Evolutionary conservation across 2,888 invertebrate species (phyloP), one percentile per base, ranked within the genome.

Genomic region (Microctonus brassicae): DNA sequence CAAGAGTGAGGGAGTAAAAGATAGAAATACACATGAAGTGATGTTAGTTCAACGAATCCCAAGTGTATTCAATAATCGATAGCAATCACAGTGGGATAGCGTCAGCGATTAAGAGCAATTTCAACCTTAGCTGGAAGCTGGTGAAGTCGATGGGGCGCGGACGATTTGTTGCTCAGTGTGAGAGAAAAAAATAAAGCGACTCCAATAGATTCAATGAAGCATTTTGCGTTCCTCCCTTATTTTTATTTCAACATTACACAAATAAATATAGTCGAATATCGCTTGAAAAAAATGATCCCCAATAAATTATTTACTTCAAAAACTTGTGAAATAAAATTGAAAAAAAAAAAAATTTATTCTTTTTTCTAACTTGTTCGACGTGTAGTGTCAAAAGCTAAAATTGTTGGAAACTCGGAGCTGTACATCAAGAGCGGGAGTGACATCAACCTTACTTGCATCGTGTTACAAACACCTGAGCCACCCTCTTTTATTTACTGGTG

Each of bases 351-450:
- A 73, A 53, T 53, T 17, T 22, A 70, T 65, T 70, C 69, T 74
- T 67, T 74, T 72, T 73, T 70, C 57, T 62, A 57, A 73, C 58
- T 69, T 80, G 67, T 89, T 89, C 17, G 17, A 0, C 17, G 20
- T n/a, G 63, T 91, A 96, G 96, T 96, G 86, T 95, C 96, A 81
- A 94, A 94, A 88, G 96, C 96, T 79, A 94, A 94, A 90, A 96
- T 96, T 85, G 90, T 94, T 85, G 94, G 95, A 57, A 95, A 94
- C 83, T 91, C 94, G 36, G 96, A 96, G 89, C 90, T 95, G 86
- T 95, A 94, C 89, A 94, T 96, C 87, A 93, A 95, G 87, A 95
- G 94, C 84, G 96, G 96, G 80, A 95, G 95, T 85, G 95, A 96
- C 90, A 95, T 96, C 89, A 96, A 96, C 90, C 91, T 96, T 88